Conservation (phyloP, 2,797 vertebrate species). For the Cynopterus sphinx region DNA sequence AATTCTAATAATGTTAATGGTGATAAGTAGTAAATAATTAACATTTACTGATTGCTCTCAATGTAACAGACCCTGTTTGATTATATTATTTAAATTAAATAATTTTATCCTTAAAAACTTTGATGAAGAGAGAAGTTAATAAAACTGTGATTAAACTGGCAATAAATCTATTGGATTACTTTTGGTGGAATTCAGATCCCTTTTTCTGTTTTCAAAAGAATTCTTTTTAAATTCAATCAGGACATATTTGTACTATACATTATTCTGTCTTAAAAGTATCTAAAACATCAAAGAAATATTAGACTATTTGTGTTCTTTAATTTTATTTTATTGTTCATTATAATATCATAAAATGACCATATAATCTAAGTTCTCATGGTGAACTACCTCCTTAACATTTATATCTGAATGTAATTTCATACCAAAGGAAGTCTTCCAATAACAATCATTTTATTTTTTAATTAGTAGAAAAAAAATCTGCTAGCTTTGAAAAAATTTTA, state of each 20-base stretch:
- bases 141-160: background rate
- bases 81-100: conserved; percentile 7
- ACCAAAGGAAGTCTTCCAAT: background rate
- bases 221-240: conserved; percentile 38
- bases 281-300: conserved; percentile 24
- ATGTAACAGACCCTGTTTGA: background rate
- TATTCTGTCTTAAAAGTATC: conserved; percentile 51
- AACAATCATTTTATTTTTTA: background rate
- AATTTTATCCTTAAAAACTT: conserved; percentile 14
- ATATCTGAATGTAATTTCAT: background rate
- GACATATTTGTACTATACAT: background rate
- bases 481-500: background rate
- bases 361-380: background rate
- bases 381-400: background rate
- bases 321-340: background rate
- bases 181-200: background rate
- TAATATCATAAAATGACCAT: background rate
- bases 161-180: background rate
- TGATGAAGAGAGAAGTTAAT: conserved; percentile 14
- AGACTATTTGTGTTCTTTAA: background rate
- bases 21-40: background rate
- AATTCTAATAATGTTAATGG: background rate
- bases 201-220: conserved; percentile 31
- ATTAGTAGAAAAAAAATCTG: background rate
- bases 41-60: background rate